These are phyloP conservation scores for Microtus montanus DNA, from an alignment of 2,113 vertebrate genomes.

Conservation along the genomic window DNA sequence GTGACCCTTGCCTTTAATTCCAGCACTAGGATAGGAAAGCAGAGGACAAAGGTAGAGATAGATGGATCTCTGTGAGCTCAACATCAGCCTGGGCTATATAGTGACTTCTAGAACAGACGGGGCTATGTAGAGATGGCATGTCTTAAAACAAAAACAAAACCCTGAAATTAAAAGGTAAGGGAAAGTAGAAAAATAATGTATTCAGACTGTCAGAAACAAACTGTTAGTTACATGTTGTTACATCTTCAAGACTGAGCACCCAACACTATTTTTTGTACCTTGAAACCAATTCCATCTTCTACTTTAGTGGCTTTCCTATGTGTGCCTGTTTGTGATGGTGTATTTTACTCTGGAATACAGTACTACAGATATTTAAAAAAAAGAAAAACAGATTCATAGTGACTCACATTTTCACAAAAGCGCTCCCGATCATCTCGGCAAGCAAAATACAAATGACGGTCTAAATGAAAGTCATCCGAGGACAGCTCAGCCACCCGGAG, in stretches of 20 bases:
- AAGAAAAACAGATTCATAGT: conserved; percentile 20
- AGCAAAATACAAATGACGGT: conserved; percentile 95
- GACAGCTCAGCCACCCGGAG: conserved; percentile 97
- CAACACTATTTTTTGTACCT: conserved; percentile 4
- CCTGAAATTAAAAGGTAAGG: conserved; percentile 48
- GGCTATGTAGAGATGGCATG: not conserved
- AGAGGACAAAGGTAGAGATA: not conserved
- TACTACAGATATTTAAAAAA: conserved; percentile 9
- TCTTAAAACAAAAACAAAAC: not conserved
- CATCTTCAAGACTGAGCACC: not conserved
- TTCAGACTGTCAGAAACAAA: conserved; percentile 4
- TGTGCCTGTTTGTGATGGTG: not conserved
- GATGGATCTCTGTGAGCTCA: not conserved
- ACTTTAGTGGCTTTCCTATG: conserved; percentile 27
- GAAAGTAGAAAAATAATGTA: conserved; percentile 11
- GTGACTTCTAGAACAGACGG: not conserved
- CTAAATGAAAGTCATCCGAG: conserved; percentile 96
- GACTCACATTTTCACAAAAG: conserved; percentile 96
- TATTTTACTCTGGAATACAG: not conserved
- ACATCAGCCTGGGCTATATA: not conserved
- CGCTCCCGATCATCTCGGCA: conserved; percentile 96
- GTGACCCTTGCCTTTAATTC: not conserved
- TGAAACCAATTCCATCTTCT: not conserved
- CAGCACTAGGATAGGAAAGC: not conserved
- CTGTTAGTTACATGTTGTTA: not conserved